Evolutionary conservation across 2,797 vertebrate genomes (phyloP), one percentile per base, ranked within the genome.

Genomic region (Mus spretus): DNA sequence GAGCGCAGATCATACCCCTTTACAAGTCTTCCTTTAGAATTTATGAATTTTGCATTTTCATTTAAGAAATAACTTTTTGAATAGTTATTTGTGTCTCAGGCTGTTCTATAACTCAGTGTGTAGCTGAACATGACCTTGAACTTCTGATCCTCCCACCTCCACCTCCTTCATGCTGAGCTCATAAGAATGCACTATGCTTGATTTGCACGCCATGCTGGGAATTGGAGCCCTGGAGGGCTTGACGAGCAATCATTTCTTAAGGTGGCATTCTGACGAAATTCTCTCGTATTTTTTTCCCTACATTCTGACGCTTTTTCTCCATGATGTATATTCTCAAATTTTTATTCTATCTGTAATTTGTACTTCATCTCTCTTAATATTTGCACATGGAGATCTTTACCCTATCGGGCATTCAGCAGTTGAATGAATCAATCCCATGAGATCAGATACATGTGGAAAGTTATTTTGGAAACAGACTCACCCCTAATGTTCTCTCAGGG

Each of bases 21-120:
- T 59, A 24, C 15, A 70, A 57, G 47, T n/a, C 47, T 67, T 77
- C 47, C 31, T 90, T 84, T 90, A 74, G 61, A 7, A 88, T 31
- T 90, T 89, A 75, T 50, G 12, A 59, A 34, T 94, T 95, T 95
- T 96, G 17, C 20, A 87, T 80, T 96, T 91, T 93, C 26, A 19
- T 77, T 89, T 89, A 61, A 85, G n/a, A 96, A 92, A 79, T 59
- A 24, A 31, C n/a, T 72, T 28, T 53, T 74, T 57, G 14, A 55
- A 28, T 13, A 37, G 34, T 19, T 19, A 55, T 3, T 74, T 74
- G 67, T 28, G 26, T 72, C 67, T 19, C 50, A 74, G 22, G n/a
- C 24, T 28, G 22, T 37, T 74, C 50, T 74, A 26, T 55, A 28
- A 28, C 14, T 57, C 67, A 31, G 14, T 40, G 3, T 86, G 12